These are phyloP conservation scores for Callipepla squamata DNA, from an alignment of 2,113 vertebrate genomes.

Conservation along the genomic window DNA sequence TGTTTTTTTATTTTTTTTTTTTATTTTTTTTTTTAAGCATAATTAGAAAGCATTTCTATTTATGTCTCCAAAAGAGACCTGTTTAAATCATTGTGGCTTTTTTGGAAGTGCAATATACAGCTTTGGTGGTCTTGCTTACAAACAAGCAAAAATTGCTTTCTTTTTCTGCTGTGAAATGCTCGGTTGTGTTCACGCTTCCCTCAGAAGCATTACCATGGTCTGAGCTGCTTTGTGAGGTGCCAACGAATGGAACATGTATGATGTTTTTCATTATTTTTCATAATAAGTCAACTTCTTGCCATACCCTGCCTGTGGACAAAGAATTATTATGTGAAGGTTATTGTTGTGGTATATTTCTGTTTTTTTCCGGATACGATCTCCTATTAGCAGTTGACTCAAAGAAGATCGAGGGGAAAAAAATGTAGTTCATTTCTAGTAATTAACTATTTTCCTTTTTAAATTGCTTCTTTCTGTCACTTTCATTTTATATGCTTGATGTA, in stretches of 20 bases:
- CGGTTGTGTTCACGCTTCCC: neutral
- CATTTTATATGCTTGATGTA: neutral
- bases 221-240: neutral
- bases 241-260: neutral
- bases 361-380: neutral
- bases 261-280: neutral
- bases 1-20: neutral
- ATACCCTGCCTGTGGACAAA: neutral
- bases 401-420: neutral
- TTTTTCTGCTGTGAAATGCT: neutral
- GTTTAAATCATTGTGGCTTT: neutral
- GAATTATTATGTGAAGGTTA: neutral
- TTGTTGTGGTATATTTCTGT: neutral
- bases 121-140: neutral
- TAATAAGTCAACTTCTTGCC: neutral
- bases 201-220: neutral
- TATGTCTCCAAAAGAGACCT: fast-evolving
- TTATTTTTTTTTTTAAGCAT: neutral
- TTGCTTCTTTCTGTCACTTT: neutral
- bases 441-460: neutral
- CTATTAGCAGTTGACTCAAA: neutral
- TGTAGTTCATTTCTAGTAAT: neutral
- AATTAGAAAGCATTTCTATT: neutral
- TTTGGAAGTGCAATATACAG: neutral
- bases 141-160: neutral